phyloP scores from a whole-genome alignment of 2,797 vertebrate genomes.

The Trachurus trachurus region DNA sequence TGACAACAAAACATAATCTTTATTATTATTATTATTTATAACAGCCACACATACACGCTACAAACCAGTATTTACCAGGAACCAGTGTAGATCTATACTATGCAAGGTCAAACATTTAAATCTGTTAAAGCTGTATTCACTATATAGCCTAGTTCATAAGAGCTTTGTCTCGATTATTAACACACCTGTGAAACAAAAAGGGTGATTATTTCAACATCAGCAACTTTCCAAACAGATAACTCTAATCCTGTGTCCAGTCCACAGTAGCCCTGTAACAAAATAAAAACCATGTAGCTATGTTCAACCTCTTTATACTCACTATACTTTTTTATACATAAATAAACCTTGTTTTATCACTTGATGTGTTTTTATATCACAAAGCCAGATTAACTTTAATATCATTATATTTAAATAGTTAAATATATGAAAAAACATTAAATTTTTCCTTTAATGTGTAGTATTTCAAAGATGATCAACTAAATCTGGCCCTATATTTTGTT shows the following conservation, averaged over 20 bases:
- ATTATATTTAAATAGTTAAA: not conserved
- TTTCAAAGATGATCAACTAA: not conserved
- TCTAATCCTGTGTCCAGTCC: not conserved
- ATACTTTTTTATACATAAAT: not conserved
- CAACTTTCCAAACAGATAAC: not conserved
- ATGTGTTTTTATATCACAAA: not conserved
- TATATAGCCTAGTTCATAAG: not conserved
- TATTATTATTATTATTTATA: not conserved
- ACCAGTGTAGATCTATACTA: not conserved
- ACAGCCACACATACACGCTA: not conserved
- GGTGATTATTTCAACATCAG: not conserved
- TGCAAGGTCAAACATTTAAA: not conserved
- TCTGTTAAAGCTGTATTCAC: not conserved
- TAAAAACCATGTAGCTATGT: no score
- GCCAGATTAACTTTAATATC: not conserved
- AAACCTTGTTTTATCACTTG: not conserved
- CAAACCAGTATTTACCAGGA: not conserved
- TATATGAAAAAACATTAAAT: not conserved
- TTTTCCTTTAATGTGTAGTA: not conserved
- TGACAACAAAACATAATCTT: not conserved
- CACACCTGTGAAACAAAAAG: not conserved
- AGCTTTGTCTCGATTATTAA: not conserved
- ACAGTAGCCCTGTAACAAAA: not conserved
- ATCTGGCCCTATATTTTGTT: no score
- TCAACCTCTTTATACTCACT: no score